phyloP scores from a whole-genome alignment of 1,140 invertebrate species.

The Tetragonula clypearis region DNA sequence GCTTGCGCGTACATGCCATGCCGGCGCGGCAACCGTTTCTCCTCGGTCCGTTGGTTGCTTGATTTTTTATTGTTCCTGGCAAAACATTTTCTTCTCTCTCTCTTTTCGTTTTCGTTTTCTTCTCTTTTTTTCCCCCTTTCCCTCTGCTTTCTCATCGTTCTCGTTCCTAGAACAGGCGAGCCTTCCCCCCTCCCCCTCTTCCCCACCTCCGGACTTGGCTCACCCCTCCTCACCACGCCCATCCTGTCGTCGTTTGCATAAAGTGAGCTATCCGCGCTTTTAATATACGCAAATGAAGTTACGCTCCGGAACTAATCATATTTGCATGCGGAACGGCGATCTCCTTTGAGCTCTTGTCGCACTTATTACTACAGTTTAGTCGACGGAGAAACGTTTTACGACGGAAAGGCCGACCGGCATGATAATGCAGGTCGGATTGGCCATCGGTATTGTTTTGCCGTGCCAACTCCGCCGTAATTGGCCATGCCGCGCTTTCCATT shows the following conservation, averaged over 20 bases:
- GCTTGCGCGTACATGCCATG: background rate
- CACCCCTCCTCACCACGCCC: constrained; percentile 28
- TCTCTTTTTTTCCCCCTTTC: background rate
- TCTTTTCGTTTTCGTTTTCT: constrained; percentile 58
- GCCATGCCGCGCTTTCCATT: too few relatives aligned
- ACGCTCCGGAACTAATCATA: constrained; percentile 79
- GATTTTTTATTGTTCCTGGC: constrained; percentile 56
- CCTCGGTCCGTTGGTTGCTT: constrained; percentile 2
- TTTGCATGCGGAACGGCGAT: constrained; percentile 79
- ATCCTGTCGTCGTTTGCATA: constrained; percentile 71
- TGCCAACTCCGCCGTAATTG: background rate
- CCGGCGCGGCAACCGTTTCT: constrained; percentile 22
- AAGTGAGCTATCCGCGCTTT: constrained; percentile 76
- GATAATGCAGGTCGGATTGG: constrained; percentile 24
- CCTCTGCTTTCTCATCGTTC: constrained; percentile 37
- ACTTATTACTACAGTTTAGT: constrained; percentile 67
- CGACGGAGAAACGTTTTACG: constrained; percentile 54
- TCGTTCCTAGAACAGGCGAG: background rate
- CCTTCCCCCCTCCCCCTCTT: background rate
- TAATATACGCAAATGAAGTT: constrained; percentile 80
- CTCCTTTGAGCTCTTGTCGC: constrained; percentile 74
- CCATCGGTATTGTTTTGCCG: background rate
- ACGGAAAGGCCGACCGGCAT: constrained; percentile 23
- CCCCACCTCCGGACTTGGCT: background rate
- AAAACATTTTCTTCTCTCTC: constrained; percentile 58